Base-by-base conservation (phyloP, 2,888 invertebrate genomes). In the Rotaria magnacalcarata region DNA sequence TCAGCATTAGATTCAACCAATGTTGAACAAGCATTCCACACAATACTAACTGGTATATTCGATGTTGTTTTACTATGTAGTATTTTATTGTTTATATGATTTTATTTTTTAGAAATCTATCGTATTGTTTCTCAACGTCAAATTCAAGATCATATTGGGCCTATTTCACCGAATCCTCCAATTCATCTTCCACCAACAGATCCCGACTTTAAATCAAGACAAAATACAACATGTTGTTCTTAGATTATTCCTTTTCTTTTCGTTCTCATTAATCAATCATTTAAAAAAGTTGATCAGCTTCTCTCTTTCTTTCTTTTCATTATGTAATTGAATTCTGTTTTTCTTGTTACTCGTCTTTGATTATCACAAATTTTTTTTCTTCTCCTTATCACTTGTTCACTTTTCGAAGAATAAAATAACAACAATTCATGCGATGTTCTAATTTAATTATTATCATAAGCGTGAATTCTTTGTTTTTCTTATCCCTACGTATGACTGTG, bases 1-100 rank as follows among this genome's bases (percentile, higher is more conserved):
- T 98, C 98, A 89, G 99, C 99, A 89, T 93, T 99, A 91, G 99
- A 99, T 93, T 97, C 98, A 89, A 99, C 99, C 89, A 99, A 99
- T 92, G 99, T 99, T 90, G 99, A 99, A 93, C 95, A 96, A 90
- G 99, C 99, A 93, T 99, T 99, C 94, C 97, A 97, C 93, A 97
- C 99, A 93, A 99, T 99, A 93, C 94, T 99, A 92, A 97, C 97
- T 93, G 97, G 91, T 91, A 87, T 87, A 88, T 52, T 84, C 95
- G 95, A 91, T 85, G 87, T 87, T 24, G n/a, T 50, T 58, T 85
- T 19, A 60, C 6, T 14, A 0, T 19, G 10, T 58, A 5, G 6
- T 5, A 54, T 21, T n/a, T 75, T 16, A n/a, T 87, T 85, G 52
- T 52, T 52, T 52, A 16, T 52, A 16, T 16, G 52, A 52, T 6